Evolutionary conservation across 2,113 vertebrate species (phyloP).

Genomic region (Ammodytes marinus): DNA sequence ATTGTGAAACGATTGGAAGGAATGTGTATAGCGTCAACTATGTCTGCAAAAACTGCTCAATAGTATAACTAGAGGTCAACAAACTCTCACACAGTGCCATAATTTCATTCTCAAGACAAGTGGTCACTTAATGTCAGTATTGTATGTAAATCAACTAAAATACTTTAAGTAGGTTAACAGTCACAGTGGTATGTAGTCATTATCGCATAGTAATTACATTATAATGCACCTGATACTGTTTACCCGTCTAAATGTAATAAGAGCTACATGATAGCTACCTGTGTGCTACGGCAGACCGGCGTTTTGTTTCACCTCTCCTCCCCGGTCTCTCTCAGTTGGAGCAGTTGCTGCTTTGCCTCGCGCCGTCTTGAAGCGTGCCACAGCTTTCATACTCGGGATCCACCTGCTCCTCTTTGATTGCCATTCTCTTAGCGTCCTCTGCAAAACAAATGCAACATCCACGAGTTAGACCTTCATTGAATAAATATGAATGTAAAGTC

Average conservation of each 20-base stretch:
- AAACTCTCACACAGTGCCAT: background rate
- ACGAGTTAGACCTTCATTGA: background rate
- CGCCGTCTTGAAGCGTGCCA: constrained; percentile 82
- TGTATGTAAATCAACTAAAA: background rate
- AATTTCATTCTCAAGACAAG: background rate
- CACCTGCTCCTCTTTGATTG: constrained; percentile 96
- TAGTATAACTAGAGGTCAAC: background rate
- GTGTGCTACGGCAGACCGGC: constrained; percentile 46
- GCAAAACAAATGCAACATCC: constrained; percentile 42
- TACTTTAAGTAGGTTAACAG: background rate
- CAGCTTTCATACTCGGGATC: constrained; percentile 95
- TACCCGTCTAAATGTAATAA: background rate
- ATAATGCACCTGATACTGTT: background rate
- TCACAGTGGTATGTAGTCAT: constrained; percentile 2
- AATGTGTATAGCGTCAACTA: background rate
- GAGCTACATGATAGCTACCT: constrained; percentile 34
- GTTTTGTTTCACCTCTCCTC: constrained; percentile 67
- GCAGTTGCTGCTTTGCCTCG: constrained; percentile 70
- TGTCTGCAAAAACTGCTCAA: background rate
- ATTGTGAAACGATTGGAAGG: background rate
- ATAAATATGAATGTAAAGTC: background rate
- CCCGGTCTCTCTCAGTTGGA: constrained; percentile 70
- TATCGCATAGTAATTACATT: background rate
- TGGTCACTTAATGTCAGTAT: background rate
- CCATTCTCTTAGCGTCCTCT: constrained; percentile 97